Conservation (phyloP, 2,113 vertebrate genomes). For the Chloropsis hardwickii region DNA sequence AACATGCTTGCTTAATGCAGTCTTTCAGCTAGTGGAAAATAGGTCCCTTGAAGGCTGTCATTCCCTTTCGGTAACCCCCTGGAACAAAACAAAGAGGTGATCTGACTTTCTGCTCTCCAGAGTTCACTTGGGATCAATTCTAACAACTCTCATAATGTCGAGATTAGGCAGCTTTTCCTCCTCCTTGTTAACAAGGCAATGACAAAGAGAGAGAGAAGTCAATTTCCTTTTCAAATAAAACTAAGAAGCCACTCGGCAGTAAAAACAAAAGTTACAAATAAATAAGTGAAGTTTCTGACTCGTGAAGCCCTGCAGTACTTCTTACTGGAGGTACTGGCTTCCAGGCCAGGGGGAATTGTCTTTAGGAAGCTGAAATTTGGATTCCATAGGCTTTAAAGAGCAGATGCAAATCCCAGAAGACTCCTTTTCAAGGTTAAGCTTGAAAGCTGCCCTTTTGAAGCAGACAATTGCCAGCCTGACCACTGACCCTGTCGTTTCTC, state of each 20-base stretch:
- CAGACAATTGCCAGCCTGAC: slow-evolving; percentile 13
- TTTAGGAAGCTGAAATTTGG: background rate
- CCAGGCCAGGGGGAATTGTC: background rate
- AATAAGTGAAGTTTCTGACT: background rate
- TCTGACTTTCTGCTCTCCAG: slow-evolving; percentile 67
- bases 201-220: slow-evolving; percentile 56
- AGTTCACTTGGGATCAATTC: slow-evolving; percentile 72
- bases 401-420: background rate
- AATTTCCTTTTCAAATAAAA: slow-evolving; percentile 61
- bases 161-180: slow-evolving; percentile 68
- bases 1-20: slow-evolving; percentile 68
- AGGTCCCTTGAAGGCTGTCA: slow-evolving; percentile 71
- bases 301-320: background rate
- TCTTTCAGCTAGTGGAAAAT: slow-evolving; percentile 70
- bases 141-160: slow-evolving; percentile 67
- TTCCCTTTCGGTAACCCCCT: slow-evolving; percentile 59
- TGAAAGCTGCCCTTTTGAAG: slow-evolving; percentile 36
- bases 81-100: slow-evolving; percentile 69
- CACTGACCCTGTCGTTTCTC: background rate
- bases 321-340: background rate
- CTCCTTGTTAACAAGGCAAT: slow-evolving; percentile 65
- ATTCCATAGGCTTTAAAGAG: background rate
- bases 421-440: slow-evolving; percentile 17
- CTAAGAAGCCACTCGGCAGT: slow-evolving; percentile 1
- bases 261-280: slow-evolving; percentile 28